Evolutionary conservation across 2,888 invertebrate genomes (phyloP), one percentile per base, ranked within the genome.

Genomic region (Anoplius nigerrimus): DNA sequence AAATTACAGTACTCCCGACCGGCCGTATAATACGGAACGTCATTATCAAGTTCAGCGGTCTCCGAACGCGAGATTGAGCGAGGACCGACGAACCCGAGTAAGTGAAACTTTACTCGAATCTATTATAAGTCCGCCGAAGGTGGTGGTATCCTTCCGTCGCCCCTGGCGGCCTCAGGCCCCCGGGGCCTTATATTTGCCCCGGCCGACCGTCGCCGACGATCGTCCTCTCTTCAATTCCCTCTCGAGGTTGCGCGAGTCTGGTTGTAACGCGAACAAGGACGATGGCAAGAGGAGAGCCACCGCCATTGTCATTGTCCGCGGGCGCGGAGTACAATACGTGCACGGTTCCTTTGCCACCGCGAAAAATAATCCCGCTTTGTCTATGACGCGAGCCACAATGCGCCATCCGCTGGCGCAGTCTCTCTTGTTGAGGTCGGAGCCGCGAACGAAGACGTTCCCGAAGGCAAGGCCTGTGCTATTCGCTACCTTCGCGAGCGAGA

Each of bases 321-420:
- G n/a, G n/a, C 73, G 48, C 74, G 67, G 57, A 66, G 48, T 60
- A 83, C 82, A 83, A 82, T 83, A 78, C 80, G 69, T 65, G 76
- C 82, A 79, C 78, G 82, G 82, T 84, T 85, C 84, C 83, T 82
- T 83, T 79, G 79, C 81, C 82, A 81, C 76, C 78, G 81, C 82
- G 83, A 83, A 85, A 85, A 85, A 84, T 84, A 85, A 84, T 84
- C 83, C 81, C 65, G 82, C 84, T 85, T 85, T 85, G 85, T 85
- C 84, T 83, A 84, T 82, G 84, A 84, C 78, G 52, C 69, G 54
- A 72, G 61, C 67, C 67, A 74, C 71, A 71, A 75, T 58, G 58
- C 58, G 16, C 46, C 21, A 16, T 21, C 46, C 20, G 43, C 46
- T 45, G 15, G 43, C 22, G 58, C 21, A 34, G 34, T 8, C 34